These are phyloP conservation scores for Hesperia comma DNA, from an alignment of 2,888 invertebrate genomes.

Conservation along the genomic window DNA sequence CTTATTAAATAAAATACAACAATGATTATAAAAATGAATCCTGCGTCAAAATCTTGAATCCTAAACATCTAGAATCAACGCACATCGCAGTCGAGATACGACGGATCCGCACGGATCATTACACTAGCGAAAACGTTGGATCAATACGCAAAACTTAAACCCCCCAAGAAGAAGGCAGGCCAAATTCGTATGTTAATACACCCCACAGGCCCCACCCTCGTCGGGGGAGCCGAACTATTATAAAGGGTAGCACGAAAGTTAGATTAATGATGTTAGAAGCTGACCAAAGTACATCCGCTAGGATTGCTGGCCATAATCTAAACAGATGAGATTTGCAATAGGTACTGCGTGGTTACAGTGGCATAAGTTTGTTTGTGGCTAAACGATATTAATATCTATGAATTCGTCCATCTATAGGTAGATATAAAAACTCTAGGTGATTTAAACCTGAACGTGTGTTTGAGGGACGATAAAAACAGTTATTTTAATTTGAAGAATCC, in stretches of 20 bases:
- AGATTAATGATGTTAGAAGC: slow-evolving; percentile 85
- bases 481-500: no score
- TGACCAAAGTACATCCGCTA: slow-evolving; percentile 68
- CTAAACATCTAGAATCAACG: no score
- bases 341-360: no score
- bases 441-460: no score
- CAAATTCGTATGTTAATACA: slow-evolving; percentile 83
- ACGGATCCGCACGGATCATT: slow-evolving; percentile 44
- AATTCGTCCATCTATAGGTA: no score
- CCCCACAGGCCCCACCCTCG: slow-evolving; percentile 55
- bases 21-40: no score
- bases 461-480: no score
- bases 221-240: slow-evolving; percentile 82
- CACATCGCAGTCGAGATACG: slow-evolving; percentile 10
- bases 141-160: slow-evolving; percentile 83
- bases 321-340: not conserved
- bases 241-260: slow-evolving; percentile 84
- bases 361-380: no score
- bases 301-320: slow-evolving; percentile 16
- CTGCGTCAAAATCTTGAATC: no score
- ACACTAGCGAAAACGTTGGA: slow-evolving; percentile 67
- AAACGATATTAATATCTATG: no score
- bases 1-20: no score
- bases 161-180: slow-evolving; percentile 79
- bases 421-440: no score